Evolutionary conservation across 2,888 invertebrate genomes (phyloP).

Genomic region (Dastarcus helophoroides): DNA sequence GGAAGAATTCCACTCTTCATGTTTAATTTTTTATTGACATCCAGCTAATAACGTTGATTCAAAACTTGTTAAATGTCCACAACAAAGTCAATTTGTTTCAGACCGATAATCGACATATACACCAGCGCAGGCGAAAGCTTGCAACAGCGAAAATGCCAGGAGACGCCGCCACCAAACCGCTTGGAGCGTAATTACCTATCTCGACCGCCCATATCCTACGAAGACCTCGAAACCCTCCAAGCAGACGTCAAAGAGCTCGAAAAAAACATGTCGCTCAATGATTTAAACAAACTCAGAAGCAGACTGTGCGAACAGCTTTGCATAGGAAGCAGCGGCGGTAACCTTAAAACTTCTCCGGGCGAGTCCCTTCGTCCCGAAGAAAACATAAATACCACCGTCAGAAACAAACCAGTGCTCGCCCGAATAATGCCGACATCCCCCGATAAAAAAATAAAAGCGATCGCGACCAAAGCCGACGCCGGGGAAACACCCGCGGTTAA

Average conservation of each 20-base stretch:
- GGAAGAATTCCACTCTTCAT: no score
- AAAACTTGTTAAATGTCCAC: no score
- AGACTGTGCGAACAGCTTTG: constrained; percentile 40
- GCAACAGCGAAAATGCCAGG: constrained; percentile 8
- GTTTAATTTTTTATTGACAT: no score
- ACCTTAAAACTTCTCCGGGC: no score
- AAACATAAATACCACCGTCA: constrained; percentile 17
- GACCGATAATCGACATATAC: constrained; percentile 27
- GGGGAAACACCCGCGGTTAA: no score
- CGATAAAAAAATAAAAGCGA: no score
- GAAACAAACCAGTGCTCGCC: constrained; percentile 16
- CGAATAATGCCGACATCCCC: no score
- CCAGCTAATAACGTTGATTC: no score
- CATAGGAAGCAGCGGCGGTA: constrained; percentile 2
- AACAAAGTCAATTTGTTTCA: no score
- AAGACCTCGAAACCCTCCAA: constrained; percentile 28
- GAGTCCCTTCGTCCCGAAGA: constrained; percentile 2
- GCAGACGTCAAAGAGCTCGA: constrained; percentile 21
- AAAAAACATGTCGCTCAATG: constrained; percentile 40
- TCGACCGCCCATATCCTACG: constrained; percentile 31
- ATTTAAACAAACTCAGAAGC: constrained; percentile 39
- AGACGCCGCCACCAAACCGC: constrained; percentile 3
- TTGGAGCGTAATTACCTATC: constrained; percentile 18
- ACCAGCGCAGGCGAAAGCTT: constrained; percentile 25
- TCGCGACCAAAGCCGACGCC: no score